These are phyloP conservation scores for Tetragnatha montana DNA, from an alignment of 2,888 invertebrate genomes.

Conservation along the genomic window DNA sequence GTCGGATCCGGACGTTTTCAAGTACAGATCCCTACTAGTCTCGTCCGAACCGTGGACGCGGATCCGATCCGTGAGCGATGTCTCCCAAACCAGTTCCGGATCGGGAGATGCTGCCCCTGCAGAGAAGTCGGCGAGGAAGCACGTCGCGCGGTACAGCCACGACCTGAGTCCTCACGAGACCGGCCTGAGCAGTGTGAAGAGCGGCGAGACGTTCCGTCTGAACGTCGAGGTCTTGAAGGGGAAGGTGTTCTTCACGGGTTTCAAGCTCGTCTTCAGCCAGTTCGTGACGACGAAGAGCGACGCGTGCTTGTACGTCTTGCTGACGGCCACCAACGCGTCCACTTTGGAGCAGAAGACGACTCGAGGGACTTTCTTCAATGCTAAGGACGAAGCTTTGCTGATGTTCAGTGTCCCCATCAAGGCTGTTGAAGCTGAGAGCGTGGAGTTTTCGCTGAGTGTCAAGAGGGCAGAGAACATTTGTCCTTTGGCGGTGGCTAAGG, in stretches of 20 bases:
- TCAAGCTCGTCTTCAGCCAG: conserved; percentile 17
- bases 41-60: neutral
- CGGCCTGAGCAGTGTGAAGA: conserved; percentile 9
- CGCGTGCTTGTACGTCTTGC: conserved; percentile 27
- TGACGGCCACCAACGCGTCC: conserved; percentile 20
- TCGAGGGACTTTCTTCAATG: conserved; percentile 39
- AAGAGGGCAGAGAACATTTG: conserved; percentile 54
- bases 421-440: conserved; percentile 17
- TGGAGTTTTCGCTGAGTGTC: conserved; percentile 26
- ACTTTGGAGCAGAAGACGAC: conserved; percentile 29
- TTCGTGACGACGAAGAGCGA: conserved; percentile 33
- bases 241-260: conserved; percentile 21
- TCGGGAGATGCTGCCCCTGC: neutral
- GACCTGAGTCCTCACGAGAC: neutral
- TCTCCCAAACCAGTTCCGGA: neutral
- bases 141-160: conserved; percentile 1
- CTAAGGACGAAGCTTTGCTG: conserved; percentile 31
- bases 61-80: neutral
- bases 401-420: conserved; percentile 19
- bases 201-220: conserved; percentile 45
- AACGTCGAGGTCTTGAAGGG: conserved; percentile 52
- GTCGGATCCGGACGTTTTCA: conserved; percentile 20
- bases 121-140: neutral
- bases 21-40: neutral
- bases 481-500: neutral